Base-by-base conservation (phyloP, 1,140 invertebrate genomes). In the Vollenhovia emeryi region DNA sequence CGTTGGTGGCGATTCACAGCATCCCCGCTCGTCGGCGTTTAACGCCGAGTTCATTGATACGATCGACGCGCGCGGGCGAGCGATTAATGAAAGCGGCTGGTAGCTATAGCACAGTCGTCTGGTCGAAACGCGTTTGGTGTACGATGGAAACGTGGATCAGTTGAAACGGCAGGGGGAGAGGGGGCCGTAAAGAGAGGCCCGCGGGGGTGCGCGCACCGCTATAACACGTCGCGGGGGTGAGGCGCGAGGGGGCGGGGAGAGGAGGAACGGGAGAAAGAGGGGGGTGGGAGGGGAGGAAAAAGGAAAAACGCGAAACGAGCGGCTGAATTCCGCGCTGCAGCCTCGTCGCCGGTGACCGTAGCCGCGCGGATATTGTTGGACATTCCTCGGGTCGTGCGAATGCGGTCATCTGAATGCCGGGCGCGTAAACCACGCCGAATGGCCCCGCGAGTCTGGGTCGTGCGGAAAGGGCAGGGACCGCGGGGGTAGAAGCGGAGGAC, bases 381-480 rank as follows among this genome's bases (percentile, higher is more conserved):
- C 93, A 94, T 94, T 94, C 93, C 93, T 94, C 91, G 93, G 92
- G 89, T 92, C 91, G 91, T 91, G 92, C 91, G 93, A 94, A 94
- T 94, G 93, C 92, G 93, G 93, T 94, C 93, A 94, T 94, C 92
- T 93, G 93, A 94, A 94, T 94, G 93, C 92, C 90, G 92, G 91
- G 92, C 92, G 93, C 93, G 93, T 94, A 93, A 94, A 93, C 93
- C 92, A 93, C 93, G 93, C 92, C 90, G 93, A 94, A 93, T 94
- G 92, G 90, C 91, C 89, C 91, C 89, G 88, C 91, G 92, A 92
- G 92, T 92, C 91, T 85, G 91, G 88, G 90, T 88, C 90, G 89
- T 88, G 87, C 87, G 89, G 84, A 79, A 85, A 84, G 71, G 86
- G 62, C 50, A 84, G 78, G 78, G 66, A 84, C 60, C 24, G 21